Percentiles rank a stretch among this genome's conserved stretches.
These are phyloP conservation scores for Acanthosepion esculentum DNA, from an alignment of 2,888 invertebrate species.

Conservation along the genomic window DNA sequence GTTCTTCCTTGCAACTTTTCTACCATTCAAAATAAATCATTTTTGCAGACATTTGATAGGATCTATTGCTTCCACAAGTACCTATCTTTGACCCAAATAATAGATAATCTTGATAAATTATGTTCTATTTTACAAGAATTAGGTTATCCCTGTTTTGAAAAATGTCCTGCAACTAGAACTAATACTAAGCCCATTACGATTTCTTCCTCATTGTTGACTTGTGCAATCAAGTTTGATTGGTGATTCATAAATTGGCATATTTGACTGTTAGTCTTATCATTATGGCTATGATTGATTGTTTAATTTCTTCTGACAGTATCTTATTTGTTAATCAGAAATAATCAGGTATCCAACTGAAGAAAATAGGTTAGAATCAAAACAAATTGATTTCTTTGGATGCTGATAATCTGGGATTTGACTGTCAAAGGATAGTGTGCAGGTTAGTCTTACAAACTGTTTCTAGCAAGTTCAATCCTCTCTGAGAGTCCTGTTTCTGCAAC, in stretches of 20 bases:
- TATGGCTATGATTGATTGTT: neutral
- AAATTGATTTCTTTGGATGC: too few species aligned
- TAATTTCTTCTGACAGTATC: neutral
- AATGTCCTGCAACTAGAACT: neutral
- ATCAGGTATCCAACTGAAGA: neutral
- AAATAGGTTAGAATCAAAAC: neutral
- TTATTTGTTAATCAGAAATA: neutral
- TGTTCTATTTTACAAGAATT: neutral
- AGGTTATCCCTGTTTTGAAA: neutral
- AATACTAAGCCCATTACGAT: neutral
- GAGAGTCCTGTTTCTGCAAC: too few species aligned
- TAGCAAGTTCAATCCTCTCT: too few species aligned
- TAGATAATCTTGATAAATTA: neutral
- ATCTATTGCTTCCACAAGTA: neutral
- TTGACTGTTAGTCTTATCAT: neutral
- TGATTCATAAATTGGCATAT: constrained; percentile 17
- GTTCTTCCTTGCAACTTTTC: too few species aligned
- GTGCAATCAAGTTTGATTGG: neutral
- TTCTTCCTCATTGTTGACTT: neutral
- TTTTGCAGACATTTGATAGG: neutral
- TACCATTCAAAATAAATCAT: neutral
- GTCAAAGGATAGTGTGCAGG: too few species aligned
- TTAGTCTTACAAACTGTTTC: too few species aligned
- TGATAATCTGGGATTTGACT: too few species aligned
- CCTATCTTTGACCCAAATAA: neutral